phyloP scores from a whole-genome alignment of 1,140 invertebrate species.

The Magallana angulata region DNA sequence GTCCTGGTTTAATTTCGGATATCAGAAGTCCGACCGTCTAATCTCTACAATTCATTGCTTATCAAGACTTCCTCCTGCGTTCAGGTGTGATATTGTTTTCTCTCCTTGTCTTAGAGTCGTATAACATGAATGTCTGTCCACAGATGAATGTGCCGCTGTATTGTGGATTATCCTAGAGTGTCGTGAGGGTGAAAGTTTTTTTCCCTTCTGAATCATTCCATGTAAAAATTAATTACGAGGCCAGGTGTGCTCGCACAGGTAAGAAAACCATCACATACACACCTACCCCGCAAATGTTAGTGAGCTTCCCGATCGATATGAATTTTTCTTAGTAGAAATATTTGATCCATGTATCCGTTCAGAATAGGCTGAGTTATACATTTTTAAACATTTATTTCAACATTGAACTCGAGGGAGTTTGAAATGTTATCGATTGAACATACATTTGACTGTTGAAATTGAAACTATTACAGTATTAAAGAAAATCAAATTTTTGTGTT shows the following conservation, averaged over 20 bases:
- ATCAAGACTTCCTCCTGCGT: constrained; percentile 14
- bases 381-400: too few relatives aligned
- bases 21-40: constrained; percentile 16
- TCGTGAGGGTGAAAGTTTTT: background rate
- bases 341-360: too few relatives aligned
- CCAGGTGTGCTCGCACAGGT: background rate
- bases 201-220: background rate
- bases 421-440: too few relatives aligned
- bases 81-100: background rate
- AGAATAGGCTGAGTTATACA: too few relatives aligned
- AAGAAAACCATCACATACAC: background rate
- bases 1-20: background rate
- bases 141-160: background rate
- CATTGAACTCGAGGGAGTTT: too few relatives aligned
- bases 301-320: background rate
- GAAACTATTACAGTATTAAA: too few relatives aligned
- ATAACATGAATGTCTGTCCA: background rate
- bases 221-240: background rate
- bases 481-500: too few relatives aligned
- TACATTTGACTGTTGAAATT: too few relatives aligned
- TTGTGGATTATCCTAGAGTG: background rate
- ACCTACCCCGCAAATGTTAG: background rate
- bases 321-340: too few relatives aligned
- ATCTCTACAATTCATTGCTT: background rate
- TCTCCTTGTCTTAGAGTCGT: background rate